Evolutionary conservation across 1,140 invertebrate genomes (phyloP).

Genomic region (Ostrea edulis): DNA sequence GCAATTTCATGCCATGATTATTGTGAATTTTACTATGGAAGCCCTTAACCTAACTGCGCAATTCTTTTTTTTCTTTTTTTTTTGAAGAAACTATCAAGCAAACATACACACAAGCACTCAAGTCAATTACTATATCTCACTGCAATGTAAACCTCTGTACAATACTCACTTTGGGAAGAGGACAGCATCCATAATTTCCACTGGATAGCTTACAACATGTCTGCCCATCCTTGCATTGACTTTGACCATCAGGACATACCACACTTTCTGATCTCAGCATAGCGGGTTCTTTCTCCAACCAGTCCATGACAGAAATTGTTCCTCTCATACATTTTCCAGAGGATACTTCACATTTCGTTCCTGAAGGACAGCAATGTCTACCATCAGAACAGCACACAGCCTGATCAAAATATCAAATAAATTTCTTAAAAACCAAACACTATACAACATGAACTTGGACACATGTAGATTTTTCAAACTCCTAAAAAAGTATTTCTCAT

Average conservation of each 20-base stretch:
- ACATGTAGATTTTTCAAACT: too few species aligned
- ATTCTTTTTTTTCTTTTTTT: too few species aligned
- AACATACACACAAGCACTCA: too few species aligned
- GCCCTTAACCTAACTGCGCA: too few species aligned
- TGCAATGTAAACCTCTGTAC: too few species aligned
- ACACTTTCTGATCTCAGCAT: constrained; percentile 15
- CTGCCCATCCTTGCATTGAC: constrained; percentile 72
- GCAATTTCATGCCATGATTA: too few species aligned
- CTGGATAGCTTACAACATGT: constrained; percentile 76
- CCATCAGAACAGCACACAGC: constrained; percentile 75
- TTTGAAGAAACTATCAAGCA: too few species aligned
- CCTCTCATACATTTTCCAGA: constrained; percentile 60
- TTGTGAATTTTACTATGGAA: too few species aligned
- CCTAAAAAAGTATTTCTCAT: too few species aligned
- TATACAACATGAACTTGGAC: too few species aligned
- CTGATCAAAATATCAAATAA: constrained; percentile 62
- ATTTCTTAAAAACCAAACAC: too few species aligned
- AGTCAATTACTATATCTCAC: too few species aligned
- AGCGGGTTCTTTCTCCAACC: constrained; percentile 55
- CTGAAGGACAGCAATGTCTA: constrained; percentile 73
- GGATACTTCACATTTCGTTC: constrained; percentile 67
- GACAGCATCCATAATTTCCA: constrained; percentile 75
- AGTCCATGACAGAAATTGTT: constrained; percentile 46
- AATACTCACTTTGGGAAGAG: constrained; percentile 56
- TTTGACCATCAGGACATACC: constrained; percentile 62